These are phyloP conservation scores for Microtus richardsoni DNA, from an alignment of 2,113 vertebrate species.

Conservation along the genomic window DNA sequence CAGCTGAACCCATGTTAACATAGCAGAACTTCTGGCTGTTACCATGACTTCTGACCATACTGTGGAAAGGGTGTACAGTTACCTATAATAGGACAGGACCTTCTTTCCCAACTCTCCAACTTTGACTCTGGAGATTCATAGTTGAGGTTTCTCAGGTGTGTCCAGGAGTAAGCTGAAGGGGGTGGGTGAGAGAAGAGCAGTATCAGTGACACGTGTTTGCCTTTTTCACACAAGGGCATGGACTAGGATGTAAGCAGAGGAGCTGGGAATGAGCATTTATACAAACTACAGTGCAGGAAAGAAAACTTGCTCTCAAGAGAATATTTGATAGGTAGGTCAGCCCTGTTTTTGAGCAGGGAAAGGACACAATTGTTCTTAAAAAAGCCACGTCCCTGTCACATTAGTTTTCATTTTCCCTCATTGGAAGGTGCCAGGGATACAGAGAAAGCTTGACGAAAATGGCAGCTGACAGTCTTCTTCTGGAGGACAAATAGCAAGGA, in stretches of 20 bases:
- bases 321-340: neutral
- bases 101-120: neutral
- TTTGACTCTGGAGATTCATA: slow-evolving; percentile 13
- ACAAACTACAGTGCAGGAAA: neutral
- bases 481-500: neutral
- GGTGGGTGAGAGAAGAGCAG: slow-evolving; percentile 4
- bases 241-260: slow-evolving; percentile 2
- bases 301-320: slow-evolving; percentile 25
- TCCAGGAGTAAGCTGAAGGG: slow-evolving; percentile 5
- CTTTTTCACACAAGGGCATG: slow-evolving; percentile 17
- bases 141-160: slow-evolving; percentile 12
- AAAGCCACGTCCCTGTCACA: slow-evolving; percentile 39
- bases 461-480: slow-evolving; percentile 17
- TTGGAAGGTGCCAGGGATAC: neutral
- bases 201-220: slow-evolving; percentile 1
- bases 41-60: neutral
- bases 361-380: slow-evolving; percentile 45
- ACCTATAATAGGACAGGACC: neutral
- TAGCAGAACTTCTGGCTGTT: neutral
- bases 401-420: slow-evolving; percentile 48
- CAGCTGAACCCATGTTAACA: neutral
- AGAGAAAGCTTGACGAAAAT: neutral
- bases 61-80: neutral
- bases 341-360: neutral
- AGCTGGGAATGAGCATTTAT: slow-evolving; percentile 26